Evolutionary conservation across 2,797 vertebrate species (phyloP), one percentile per base, ranked within the genome.

Genomic region (Diplodus sargus): DNA sequence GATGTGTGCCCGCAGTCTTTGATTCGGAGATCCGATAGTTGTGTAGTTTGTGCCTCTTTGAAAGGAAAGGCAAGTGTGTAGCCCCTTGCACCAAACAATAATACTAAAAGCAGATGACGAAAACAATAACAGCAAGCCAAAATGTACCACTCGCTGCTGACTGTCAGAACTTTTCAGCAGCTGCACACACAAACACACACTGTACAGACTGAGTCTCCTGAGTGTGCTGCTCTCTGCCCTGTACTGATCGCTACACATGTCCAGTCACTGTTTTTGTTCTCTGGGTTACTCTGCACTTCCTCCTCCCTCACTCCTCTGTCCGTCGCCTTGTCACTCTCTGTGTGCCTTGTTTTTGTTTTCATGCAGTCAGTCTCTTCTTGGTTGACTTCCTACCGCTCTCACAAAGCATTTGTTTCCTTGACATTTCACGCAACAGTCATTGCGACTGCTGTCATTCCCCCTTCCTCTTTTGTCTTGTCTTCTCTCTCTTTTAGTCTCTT

Each of bases 221-320:
- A 71, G 49, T 16, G 28, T 1, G 9, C 20, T 30, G 52, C 61
- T 72, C 52, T 49, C 28, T 65, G 66, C 62, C 69, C 25, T 17
- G 23, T 18, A 45, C 25, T 61, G 63, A 81, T 73, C 75, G 66
- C 39, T 20, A 43, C 34, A 34, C 34, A 74, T 34, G 69, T 79
- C 73, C 70, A 64, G 53, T 74, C 60, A 42, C 45, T 20, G 39
- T 23, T 49, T 72, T 25, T 83, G 53, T 43, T 78, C 34, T 39
- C 60, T 11, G 23, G 13, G 10, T 58, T 22, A 47, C 48, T 48
- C 57, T 34, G 34, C 47, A 53, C 1, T 48, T 68, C 22, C n/a
- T 25, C 56, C 51, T 59, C 51, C 62, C 11, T 58, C 10, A 18
- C 25, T 71, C 34, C 2, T 23, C 22, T 52, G 23, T 20, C 45